Base-by-base conservation (phyloP, 2,888 invertebrate species). In the Alcis repandata region DNA sequence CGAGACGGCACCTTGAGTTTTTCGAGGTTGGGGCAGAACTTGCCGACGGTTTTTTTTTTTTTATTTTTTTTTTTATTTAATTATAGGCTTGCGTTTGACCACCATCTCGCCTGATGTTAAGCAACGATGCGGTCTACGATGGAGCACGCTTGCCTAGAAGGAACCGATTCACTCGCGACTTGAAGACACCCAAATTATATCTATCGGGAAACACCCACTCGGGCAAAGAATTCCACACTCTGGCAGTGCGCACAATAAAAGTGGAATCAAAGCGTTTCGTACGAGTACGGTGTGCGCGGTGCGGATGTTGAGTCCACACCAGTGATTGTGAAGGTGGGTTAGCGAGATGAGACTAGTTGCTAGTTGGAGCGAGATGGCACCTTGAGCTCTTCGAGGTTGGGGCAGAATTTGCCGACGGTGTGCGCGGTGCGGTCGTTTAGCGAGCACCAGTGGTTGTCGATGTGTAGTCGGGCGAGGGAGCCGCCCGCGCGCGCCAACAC, bases 21-120 rank as follows among this genome's bases (percentile, higher is more conserved):
- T 68, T 94, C 93, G 1, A 95, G 87, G 79, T 93, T 90, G 9
- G 94, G 94, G 70, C 95, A 95, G 79, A 94, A 92, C 87, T 94
- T 94, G 74, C 94, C 94, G 63, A 95, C 84, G 13, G 93, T 89
- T n/a, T n/a, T n/a, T n/a, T n/a, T n/a, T n/a, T n/a, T n/a, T n/a
- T n/a, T n/a, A n/a, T n/a, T n/a, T n/a, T n/a, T n/a, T n/a, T n/a
- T n/a, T n/a, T n/a, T n/a, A n/a, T n/a, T n/a, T n/a, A n/a, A n/a
- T n/a, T n/a, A n/a, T n/a, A n/a, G n/a, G n/a, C n/a, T n/a, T n/a
- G n/a, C n/a, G n/a, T n/a, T n/a, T n/a, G n/a, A n/a, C n/a, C n/a
- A n/a, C n/a, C n/a, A n/a, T n/a, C n/a, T n/a, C n/a, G n/a, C n/a
- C n/a, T n/a, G n/a, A n/a, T n/a, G n/a, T n/a, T n/a, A n/a, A n/a